Evolutionary conservation across 1,140 invertebrate genomes (phyloP).

Genomic region (Paraescarpia echinospica): DNA sequence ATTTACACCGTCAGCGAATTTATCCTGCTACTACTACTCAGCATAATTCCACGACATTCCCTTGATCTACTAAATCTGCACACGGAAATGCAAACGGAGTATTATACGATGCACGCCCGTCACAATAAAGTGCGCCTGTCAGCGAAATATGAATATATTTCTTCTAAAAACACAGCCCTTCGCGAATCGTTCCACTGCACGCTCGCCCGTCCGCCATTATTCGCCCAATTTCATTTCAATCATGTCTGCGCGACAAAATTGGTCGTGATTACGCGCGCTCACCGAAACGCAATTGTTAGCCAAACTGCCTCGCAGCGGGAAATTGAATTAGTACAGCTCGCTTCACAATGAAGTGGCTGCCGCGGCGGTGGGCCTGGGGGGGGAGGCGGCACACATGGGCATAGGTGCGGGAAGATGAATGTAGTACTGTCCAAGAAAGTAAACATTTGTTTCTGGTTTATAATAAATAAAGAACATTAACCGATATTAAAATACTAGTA

Average conservation of each 20-base stretch:
- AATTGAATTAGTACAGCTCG: neutral
- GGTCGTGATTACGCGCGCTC: neutral
- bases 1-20: neutral
- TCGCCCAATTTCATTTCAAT: neutral
- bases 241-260: neutral
- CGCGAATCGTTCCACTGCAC: neutral
- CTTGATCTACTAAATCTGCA: neutral
- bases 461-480: neutral
- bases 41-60: no score
- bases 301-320: neutral
- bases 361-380: no score
- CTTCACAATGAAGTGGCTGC: neutral
- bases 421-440: neutral
- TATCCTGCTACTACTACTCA: neutral
- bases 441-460: neutral
- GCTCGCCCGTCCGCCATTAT: neutral
- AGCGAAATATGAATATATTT: neutral
- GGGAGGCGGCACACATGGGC: no score
- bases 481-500: neutral
- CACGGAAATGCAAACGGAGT: neutral
- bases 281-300: neutral
- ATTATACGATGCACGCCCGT: neutral
- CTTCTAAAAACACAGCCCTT: neutral
- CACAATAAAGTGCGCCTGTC: neutral
- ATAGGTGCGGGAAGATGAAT: neutral